Evolutionary conservation across 2,888 invertebrate genomes (phyloP).

Genomic region (Sylvicola fuscatus): DNA sequence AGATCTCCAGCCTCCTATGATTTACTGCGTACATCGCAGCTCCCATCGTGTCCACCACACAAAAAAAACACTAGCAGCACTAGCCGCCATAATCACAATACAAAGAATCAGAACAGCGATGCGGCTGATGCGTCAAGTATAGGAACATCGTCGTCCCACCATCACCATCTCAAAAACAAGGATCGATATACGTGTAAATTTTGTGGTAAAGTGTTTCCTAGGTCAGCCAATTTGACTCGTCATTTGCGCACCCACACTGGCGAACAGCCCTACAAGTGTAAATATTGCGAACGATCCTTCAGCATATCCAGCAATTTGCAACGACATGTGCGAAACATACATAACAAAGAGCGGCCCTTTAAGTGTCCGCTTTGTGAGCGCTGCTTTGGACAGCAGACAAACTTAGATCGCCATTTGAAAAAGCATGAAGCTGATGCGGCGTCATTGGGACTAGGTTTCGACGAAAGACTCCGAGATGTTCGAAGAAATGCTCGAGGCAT

Average conservation of each 20-base stretch:
- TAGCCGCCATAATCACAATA: conserved; percentile 2
- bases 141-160: conserved; percentile 25
- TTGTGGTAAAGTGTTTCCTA: conserved; percentile 92
- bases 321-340: conserved; percentile 95
- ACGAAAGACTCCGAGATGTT: conserved; percentile 39
- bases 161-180: conserved; percentile 40
- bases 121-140: conserved; percentile 21
- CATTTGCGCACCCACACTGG: conserved; percentile 96
- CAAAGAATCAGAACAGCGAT: neutral
- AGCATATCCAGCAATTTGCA: conserved; percentile 97
- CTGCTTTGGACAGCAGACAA: conserved; percentile 98
- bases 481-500: conserved; percentile 33
- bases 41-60: neutral
- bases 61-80: conserved; percentile 7
- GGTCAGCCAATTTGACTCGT: conserved; percentile 90
- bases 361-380: conserved; percentile 94
- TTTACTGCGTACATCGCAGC: conserved; percentile 23
- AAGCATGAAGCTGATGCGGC: conserved; percentile 83
- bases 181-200: conserved; percentile 94
- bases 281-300: conserved; percentile 96
- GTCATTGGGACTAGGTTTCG: conserved; percentile 28
- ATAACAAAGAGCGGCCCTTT: conserved; percentile 96
- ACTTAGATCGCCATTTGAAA: conserved; percentile 90
- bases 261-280: conserved; percentile 94
- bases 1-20: conserved; percentile 37